phyloP scores from a whole-genome alignment of 2,113 vertebrate species.

The Poeciliopsis prolifica region DNA sequence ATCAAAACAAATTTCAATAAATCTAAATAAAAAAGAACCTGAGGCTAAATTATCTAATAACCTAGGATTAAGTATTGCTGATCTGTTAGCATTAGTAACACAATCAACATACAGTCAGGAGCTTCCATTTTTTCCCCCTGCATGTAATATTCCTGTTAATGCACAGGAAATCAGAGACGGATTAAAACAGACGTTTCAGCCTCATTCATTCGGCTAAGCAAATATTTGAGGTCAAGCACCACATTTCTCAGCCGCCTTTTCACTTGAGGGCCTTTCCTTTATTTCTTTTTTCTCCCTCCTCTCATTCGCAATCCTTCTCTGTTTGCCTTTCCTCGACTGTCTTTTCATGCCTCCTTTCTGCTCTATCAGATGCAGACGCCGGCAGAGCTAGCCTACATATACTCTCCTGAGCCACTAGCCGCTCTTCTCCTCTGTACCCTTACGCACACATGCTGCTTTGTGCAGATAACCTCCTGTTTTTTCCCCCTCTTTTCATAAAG shows the following conservation, averaged over 20 bases:
- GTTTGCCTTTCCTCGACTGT: constrained; percentile 7
- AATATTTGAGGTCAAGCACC: constrained; percentile 70
- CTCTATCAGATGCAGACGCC: constrained; percentile 59
- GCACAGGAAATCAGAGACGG: not conserved
- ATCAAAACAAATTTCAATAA: not conserved
- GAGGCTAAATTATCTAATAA: not conserved
- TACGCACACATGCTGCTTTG: constrained; percentile 5
- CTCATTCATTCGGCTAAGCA: constrained; percentile 47
- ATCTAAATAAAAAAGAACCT: not conserved
- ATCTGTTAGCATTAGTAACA: not conserved
- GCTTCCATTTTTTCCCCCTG: not conserved
- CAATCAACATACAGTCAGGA: not conserved
- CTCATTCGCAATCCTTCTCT: constrained; percentile 15
- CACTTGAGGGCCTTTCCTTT: constrained; percentile 42
- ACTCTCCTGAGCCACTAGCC: constrained; percentile 7
- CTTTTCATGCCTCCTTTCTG: constrained; percentile 46
- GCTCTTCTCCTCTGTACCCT: not conserved
- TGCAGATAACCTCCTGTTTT: constrained; percentile 13
- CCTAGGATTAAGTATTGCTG: not conserved
- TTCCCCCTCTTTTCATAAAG: constrained; percentile 10
- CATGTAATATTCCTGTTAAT: not conserved
- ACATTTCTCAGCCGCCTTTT: constrained; percentile 49
- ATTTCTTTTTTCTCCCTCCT: not conserved
- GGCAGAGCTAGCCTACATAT: constrained; percentile 7
- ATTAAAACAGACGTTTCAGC: constrained; percentile 37